A percentile compares a stretch with the other conserved stretches of the same genome.
Conservation (phyloP, 2,797 vertebrate genomes). For the Phrynocephalus forsythii region DNA sequence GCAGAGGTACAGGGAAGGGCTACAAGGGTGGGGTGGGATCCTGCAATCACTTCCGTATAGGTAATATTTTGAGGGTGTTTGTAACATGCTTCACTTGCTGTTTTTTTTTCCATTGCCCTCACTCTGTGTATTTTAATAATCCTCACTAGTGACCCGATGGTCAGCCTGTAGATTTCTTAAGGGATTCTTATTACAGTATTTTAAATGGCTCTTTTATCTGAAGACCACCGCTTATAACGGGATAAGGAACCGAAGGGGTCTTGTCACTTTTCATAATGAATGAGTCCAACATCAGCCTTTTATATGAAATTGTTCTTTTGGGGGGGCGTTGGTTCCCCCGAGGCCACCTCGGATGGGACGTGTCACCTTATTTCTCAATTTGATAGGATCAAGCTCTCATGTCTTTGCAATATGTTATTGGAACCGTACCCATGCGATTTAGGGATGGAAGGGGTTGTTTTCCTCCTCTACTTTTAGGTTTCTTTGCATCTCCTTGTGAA, state of each 20-base stretch:
- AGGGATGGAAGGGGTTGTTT: slow-evolving; percentile 33
- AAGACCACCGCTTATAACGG: slow-evolving; percentile 62
- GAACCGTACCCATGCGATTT: slow-evolving; percentile 61
- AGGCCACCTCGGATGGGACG: slow-evolving; percentile 49
- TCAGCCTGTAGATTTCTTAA: slow-evolving; percentile 70
- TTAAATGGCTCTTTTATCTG: slow-evolving; percentile 75
- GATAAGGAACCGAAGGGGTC: slow-evolving; percentile 61
- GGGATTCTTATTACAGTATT: slow-evolving; percentile 62
- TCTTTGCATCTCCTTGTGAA: slow-evolving; percentile 59
- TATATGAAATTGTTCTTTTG: slow-evolving; percentile 57
- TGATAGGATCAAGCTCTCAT: slow-evolving; percentile 41
- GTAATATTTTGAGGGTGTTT: slow-evolving; percentile 82
- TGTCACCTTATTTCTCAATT: slow-evolving; percentile 46
- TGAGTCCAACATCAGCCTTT: slow-evolving; percentile 66
- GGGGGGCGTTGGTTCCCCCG: too few relatives aligned
- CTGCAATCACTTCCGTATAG: slow-evolving; percentile 69
- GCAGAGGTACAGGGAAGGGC: slow-evolving; percentile 41
- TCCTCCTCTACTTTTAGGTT: slow-evolving; percentile 59
- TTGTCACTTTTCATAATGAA: slow-evolving; percentile 21
- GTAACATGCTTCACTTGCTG: slow-evolving; percentile 57
- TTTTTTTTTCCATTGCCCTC: slow-evolving; percentile 40
- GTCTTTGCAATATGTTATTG: slow-evolving; percentile 42
- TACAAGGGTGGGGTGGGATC: not conserved
- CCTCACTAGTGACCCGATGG: slow-evolving; percentile 73
- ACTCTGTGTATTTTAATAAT: slow-evolving; percentile 64